Evolutionary conservation across 2,113 vertebrate genomes (phyloP).

Genomic region (Salvelinus namaycush): DNA sequence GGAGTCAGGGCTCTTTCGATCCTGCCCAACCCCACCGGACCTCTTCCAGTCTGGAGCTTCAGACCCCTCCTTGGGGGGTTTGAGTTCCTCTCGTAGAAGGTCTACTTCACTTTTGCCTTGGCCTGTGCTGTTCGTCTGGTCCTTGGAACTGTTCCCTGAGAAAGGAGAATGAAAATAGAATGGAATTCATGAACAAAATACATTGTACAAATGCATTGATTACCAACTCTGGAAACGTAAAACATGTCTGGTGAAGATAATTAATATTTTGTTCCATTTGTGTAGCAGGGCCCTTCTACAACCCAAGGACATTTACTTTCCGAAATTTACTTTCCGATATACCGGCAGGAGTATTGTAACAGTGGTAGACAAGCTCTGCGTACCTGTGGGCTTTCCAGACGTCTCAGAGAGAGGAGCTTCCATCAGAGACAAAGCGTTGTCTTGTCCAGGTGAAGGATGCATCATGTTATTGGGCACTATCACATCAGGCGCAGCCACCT

Average conservation of each 20-base stretch:
- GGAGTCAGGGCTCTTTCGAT: constrained; percentile 81
- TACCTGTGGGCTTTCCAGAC: constrained; percentile 87
- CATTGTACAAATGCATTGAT: not conserved
- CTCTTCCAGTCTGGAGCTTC: constrained; percentile 93
- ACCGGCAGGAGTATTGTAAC: not conserved
- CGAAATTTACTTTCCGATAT: not conserved
- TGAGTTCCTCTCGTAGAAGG: constrained; percentile 87
- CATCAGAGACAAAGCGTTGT: constrained; percentile 79
- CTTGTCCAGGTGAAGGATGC: constrained; percentile 83
- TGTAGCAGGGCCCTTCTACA: not conserved
- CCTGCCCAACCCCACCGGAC: constrained; percentile 78
- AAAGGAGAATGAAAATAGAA: constrained; percentile 9
- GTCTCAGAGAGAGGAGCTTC: constrained; percentile 83
- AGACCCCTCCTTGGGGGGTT: constrained; percentile 84
- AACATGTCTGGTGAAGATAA: not conserved
- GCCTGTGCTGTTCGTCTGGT: constrained; percentile 78
- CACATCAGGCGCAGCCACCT: constrained; percentile 92
- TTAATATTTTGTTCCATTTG: not conserved
- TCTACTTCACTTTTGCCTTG: constrained; percentile 85
- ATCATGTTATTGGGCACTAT: constrained; percentile 84
- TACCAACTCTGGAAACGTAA: not conserved
- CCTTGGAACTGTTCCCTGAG: constrained; percentile 84
- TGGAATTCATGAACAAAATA: not conserved
- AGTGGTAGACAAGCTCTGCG: constrained; percentile 15
- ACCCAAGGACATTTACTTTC: not conserved